These are phyloP conservation scores for Neoaliturus tenellus DNA, from an alignment of 2,888 invertebrate genomes.

Conservation along the genomic window DNA sequence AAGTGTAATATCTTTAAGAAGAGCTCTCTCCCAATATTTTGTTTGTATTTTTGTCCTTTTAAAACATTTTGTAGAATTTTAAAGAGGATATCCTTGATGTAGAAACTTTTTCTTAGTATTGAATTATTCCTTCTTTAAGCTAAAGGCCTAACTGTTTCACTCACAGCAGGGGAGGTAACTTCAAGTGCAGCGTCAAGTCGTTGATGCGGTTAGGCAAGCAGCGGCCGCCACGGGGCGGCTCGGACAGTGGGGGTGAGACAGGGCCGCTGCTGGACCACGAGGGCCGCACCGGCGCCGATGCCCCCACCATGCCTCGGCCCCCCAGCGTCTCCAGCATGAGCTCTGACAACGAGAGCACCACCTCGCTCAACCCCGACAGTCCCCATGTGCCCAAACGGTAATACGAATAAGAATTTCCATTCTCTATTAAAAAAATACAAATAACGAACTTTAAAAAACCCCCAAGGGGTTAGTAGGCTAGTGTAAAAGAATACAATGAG, in stretches of 20 bases:
- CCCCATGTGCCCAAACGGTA: constrained; percentile 56
- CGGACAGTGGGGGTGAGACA: constrained; percentile 8
- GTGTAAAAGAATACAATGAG: too few species aligned
- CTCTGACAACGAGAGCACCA: constrained; percentile 66
- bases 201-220: constrained; percentile 66
- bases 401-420: too few species aligned
- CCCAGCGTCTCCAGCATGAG: constrained; percentile 63
- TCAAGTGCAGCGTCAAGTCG: constrained; percentile 66
- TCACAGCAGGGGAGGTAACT: constrained; percentile 58
- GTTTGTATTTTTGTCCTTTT: too few species aligned
- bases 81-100: too few species aligned
- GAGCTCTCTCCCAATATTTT: too few species aligned
- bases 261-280: constrained; percentile 27
- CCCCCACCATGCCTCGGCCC: constrained; percentile 36
- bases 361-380: constrained; percentile 60
- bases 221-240: constrained; percentile 49
- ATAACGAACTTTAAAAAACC: too few species aligned
- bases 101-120: too few species aligned
- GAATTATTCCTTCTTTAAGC: too few species aligned
- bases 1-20: too few species aligned
- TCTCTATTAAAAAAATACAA: too few species aligned
- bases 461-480: too few species aligned
- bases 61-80: too few species aligned
- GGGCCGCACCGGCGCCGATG: constrained; percentile 23
- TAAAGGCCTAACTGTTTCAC: not conserved